Percentiles rank a stretch among this genome's conserved stretches.
These are phyloP conservation scores for Mactromeris polynyma DNA, from an alignment of 2,888 invertebrate genomes.

Conservation along the genomic window DNA sequence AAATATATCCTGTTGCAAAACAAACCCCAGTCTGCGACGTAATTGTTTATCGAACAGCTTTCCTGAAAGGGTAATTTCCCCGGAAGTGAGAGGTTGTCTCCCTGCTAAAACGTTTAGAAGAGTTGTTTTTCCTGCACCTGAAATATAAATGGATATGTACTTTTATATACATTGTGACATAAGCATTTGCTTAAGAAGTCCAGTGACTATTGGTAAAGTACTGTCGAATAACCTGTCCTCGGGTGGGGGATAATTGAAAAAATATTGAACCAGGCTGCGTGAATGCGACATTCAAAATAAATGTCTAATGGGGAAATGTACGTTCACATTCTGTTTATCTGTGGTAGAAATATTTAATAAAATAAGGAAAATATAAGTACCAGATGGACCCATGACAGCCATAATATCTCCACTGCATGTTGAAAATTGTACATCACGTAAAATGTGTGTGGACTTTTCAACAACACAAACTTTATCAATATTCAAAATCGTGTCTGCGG, in stretches of 20 bases:
- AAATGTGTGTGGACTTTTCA: conserved; percentile 1
- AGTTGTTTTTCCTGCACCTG: conserved; percentile 93
- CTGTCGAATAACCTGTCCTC: no score
- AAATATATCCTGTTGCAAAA: conserved; percentile 94
- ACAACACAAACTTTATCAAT: conserved; percentile 16
- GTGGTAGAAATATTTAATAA: no score
- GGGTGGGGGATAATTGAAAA: no score
- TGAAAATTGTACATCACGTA: conserved; percentile 17
- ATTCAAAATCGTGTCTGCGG: conserved; percentile 24
- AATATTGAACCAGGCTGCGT: no score
- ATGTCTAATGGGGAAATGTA: no score
- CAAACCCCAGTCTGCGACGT: conserved; percentile 93
- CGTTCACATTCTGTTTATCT: no score
- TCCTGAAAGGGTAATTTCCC: conserved; percentile 91
- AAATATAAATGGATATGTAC: no score
- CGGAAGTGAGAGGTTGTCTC: conserved; percentile 89
- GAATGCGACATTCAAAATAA: no score
- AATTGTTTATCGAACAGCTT: conserved; percentile 91
- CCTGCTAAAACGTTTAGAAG: conserved; percentile 93
- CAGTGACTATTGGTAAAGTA: no score
- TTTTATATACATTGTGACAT: no score
- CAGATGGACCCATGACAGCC: conserved; percentile 34
- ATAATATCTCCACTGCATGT: conserved; percentile 27
- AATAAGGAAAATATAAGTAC: neutral
- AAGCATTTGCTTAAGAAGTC: neutral